Evolutionary conservation across 1,140 invertebrate genomes (phyloP).

Genomic region (Cydia strobilella): DNA sequence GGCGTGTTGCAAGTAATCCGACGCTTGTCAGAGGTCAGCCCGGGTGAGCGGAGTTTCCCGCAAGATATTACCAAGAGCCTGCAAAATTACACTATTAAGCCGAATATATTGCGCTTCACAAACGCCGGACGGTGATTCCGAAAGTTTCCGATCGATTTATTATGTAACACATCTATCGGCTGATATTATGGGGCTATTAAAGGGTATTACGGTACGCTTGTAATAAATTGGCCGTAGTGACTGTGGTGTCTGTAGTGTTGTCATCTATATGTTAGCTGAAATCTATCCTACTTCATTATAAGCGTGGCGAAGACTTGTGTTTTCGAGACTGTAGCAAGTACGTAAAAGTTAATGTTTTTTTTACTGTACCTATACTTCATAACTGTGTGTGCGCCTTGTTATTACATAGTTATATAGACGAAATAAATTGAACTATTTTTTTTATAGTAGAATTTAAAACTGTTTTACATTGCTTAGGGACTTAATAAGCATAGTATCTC

Average conservation of each 20-base stretch:
- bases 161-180: conserved; percentile 34
- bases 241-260: not conserved
- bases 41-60: conserved; percentile 41
- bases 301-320: too few relatives aligned
- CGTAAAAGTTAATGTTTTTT: too few relatives aligned
- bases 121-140: conserved; percentile 40
- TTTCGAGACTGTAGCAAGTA: too few relatives aligned
- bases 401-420: too few relatives aligned
- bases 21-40: conserved; percentile 40
- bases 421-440: too few relatives aligned
- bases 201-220: conserved; percentile 26
- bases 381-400: too few relatives aligned
- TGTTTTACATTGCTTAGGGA: conserved; percentile 36
- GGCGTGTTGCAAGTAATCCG: conserved; percentile 44
- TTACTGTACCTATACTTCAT: too few relatives aligned
- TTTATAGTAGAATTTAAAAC: not conserved
- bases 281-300: not conserved
- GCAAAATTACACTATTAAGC: conserved; percentile 55
- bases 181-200: conserved; percentile 24
- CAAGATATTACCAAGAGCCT: conserved; percentile 50
- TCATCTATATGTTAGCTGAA: not conserved
- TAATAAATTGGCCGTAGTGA: conserved; percentile 23
- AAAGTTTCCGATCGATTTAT: conserved; percentile 49
- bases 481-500: conserved; percentile 41
- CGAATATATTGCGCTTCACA: conserved; percentile 50